phyloP scores from a whole-genome alignment of 1,140 invertebrate species.

The Drosophila fuyamai region DNA sequence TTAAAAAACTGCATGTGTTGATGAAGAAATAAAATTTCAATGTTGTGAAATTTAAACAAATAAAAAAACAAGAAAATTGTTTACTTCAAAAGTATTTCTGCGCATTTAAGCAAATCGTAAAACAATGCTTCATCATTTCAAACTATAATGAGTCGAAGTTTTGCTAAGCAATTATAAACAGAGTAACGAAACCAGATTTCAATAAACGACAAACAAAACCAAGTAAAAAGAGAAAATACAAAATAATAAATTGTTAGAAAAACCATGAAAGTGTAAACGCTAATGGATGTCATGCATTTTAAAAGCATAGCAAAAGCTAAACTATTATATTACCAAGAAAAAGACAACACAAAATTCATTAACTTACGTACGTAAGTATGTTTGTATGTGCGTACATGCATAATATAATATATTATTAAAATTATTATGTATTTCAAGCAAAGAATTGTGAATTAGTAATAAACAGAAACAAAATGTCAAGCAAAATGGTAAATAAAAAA shows the following conservation, averaged over 20 bases:
- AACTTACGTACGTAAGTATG: slow-evolving; percentile 44
- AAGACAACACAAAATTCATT: slow-evolving; percentile 40
- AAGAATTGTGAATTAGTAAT: slow-evolving; percentile 82
- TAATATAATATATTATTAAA: slow-evolving; percentile 72
- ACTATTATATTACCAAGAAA: slow-evolving; percentile 60
- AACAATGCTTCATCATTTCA: slow-evolving; percentile 40
- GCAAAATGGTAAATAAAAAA: slow-evolving; percentile 78
- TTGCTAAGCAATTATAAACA: slow-evolving; percentile 43
- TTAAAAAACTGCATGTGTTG: slow-evolving; percentile 56
- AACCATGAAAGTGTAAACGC: slow-evolving; percentile 40
- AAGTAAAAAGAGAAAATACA: slow-evolving; percentile 24
- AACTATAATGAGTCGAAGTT: slow-evolving; percentile 47
- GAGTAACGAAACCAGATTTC: slow-evolving; percentile 46
- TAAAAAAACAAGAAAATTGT: slow-evolving; percentile 60
- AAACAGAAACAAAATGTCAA: slow-evolving; percentile 68
- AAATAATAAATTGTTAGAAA: slow-evolving; percentile 35
- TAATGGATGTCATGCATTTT: slow-evolving; percentile 53
- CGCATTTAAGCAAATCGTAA: slow-evolving; percentile 76
- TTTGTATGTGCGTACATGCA: slow-evolving; percentile 57
- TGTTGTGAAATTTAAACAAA: slow-evolving; percentile 53
- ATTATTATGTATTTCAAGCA: slow-evolving; percentile 80
- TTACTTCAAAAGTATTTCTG: slow-evolving; percentile 82
- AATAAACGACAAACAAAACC: slow-evolving; percentile 27
- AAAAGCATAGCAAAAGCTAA: slow-evolving; percentile 64
- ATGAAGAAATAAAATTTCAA: slow-evolving; percentile 64